Evolutionary conservation across 1,140 invertebrate genomes (phyloP).

Genomic region (Pseudachorutes palmiensis): DNA sequence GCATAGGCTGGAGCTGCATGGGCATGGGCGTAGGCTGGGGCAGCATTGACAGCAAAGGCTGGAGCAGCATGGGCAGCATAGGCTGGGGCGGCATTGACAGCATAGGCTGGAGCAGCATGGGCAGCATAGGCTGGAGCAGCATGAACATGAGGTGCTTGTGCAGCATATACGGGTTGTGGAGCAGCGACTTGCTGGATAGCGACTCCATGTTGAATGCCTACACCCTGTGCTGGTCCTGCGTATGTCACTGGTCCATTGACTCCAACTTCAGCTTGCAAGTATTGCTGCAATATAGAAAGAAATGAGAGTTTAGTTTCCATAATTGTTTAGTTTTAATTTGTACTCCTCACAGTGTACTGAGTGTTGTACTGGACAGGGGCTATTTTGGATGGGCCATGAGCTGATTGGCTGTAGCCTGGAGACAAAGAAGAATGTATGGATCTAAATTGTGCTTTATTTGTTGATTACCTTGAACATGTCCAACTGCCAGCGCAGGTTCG

Average conservation of each 20-base stretch:
- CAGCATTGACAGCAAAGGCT: not conserved
- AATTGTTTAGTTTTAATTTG: not conserved
- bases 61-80: slow-evolving; percentile 2
- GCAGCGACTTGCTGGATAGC: not conserved
- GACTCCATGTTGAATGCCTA: not conserved
- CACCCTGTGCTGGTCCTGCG: slow-evolving; percentile 22
- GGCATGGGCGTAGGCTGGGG: not conserved
- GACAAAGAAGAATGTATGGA: not conserved
- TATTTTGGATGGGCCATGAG: slow-evolving; percentile 25
- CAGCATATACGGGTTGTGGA: not conserved
- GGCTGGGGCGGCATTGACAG: not conserved
- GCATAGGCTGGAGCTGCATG: not conserved
- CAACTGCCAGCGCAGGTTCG: slow-evolving; percentile 33
- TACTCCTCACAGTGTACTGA: slow-evolving; percentile 23
- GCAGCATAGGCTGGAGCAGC: not conserved
- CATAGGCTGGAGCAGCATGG: slow-evolving; percentile 3
- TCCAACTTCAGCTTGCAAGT: slow-evolving; percentile 6
- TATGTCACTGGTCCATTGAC: slow-evolving; percentile 36
- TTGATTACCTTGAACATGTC: slow-evolving; percentile 31
- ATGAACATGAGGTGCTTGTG: not conserved
- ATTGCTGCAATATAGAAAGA: not conserved
- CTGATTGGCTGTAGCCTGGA: slow-evolving; percentile 32
- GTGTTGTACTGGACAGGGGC: slow-evolving; percentile 36
- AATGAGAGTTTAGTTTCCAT: not conserved
- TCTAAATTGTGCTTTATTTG: not conserved